Conservation (phyloP, 1,140 invertebrate species). For the Caenorhabditis brenneri region DNA sequence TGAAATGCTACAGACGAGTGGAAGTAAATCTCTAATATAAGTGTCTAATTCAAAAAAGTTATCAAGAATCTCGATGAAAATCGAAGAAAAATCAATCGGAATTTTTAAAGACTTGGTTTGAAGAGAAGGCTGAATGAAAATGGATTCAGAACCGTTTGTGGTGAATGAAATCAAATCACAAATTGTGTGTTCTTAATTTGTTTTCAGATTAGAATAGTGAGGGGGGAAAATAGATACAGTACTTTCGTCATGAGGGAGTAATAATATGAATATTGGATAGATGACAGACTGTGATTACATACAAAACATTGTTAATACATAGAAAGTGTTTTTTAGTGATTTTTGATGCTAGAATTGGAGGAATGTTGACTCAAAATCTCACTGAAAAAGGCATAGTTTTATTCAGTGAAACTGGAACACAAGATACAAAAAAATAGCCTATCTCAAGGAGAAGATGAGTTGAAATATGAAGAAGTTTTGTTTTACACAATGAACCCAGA, state of each 20-base stretch:
- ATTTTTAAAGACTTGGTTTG: slow-evolving; percentile 13
- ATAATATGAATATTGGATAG: neutral
- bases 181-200: slow-evolving; percentile 34
- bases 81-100: neutral
- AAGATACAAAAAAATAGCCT: neutral
- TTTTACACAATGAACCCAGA: neutral
- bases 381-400: too few relatives aligned
- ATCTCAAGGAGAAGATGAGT: neutral
- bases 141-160: slow-evolving; percentile 28
- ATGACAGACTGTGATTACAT: neutral
- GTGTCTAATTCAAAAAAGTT: neutral
- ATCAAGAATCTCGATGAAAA: neutral
- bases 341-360: neutral
- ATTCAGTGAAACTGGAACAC: too few relatives aligned
- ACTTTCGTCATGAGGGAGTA: neutral
- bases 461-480: neutral
- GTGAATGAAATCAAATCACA: slow-evolving; percentile 42
- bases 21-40: neutral
- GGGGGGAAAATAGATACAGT: neutral
- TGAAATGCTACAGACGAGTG: slow-evolving; percentile 10
- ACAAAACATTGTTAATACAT: slow-evolving; percentile 13
- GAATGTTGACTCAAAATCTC: slow-evolving; percentile 17
- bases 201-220: neutral
- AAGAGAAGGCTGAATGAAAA: neutral
- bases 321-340: slow-evolving; percentile 3